phyloP scores from a whole-genome alignment of 1,140 invertebrate genomes.

The Lordiphosa mommai region DNA sequence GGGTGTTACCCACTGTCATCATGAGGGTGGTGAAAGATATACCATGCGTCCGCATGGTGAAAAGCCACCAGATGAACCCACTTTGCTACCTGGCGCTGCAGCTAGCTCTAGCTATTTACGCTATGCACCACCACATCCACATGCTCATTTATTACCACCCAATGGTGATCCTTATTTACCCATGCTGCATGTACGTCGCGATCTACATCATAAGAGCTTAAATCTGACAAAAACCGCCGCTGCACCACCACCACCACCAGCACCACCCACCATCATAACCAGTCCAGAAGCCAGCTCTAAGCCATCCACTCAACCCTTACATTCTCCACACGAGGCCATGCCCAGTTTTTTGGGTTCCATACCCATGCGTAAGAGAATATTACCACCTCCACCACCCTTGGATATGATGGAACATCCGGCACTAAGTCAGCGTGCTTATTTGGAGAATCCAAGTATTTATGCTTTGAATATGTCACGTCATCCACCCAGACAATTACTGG shows the following conservation, averaged over 20 bases:
- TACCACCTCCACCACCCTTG: conserved; percentile 54
- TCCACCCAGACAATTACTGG: conserved; percentile 53
- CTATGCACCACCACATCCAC: conserved; percentile 15
- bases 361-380: conserved; percentile 81
- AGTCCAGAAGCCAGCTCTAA: conserved; percentile 64
- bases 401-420: conserved; percentile 47
- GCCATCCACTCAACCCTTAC: conserved; percentile 57
- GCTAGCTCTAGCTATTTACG: conserved; percentile 36
- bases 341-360: conserved; percentile 83
- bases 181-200: conserved; percentile 86
- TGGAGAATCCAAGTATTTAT: conserved; percentile 54
- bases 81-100: neutral
- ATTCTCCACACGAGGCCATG: conserved; percentile 80
- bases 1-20: conserved; percentile 85
- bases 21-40: conserved; percentile 83
- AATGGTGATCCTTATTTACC: conserved; percentile 80
- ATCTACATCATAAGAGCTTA: conserved; percentile 83
- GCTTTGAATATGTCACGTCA: conserved; percentile 64
- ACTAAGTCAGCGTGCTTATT: conserved; percentile 34
- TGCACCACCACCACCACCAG: conserved; percentile 33
- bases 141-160: conserved; percentile 42
- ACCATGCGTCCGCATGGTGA: conserved; percentile 83
- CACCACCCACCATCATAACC: conserved; percentile 63
- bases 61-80: conserved; percentile 30
- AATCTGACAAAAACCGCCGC: conserved; percentile 42